These are phyloP conservation scores for Metridium senile DNA, from an alignment of 92 coral and sea anemone species.

Conservation along the genomic window DNA sequence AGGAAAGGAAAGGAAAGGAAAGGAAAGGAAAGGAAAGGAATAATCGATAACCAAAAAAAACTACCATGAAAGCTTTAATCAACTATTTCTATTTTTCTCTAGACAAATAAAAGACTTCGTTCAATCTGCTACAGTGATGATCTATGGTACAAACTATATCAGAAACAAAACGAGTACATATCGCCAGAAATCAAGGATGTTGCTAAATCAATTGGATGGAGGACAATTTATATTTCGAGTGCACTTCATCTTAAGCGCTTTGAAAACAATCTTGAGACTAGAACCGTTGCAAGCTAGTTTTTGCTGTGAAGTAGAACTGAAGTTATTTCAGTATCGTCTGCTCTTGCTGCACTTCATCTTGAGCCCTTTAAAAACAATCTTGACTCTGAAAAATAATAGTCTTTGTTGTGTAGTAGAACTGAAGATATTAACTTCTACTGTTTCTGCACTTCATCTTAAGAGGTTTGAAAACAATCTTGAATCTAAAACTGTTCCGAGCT, in stretches of 20 bases:
- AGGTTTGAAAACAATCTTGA: slow-evolving; percentile 3
- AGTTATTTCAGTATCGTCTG: not conserved
- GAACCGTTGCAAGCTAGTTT: not conserved
- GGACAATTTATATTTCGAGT: slow-evolving; percentile 17
- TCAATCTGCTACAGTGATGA: slow-evolving; percentile 25
- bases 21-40: not conserved
- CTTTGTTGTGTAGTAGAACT: too few species aligned
- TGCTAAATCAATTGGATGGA: slow-evolving; percentile 23
- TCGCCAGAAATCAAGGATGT: slow-evolving; percentile 13
- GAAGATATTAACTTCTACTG: too few species aligned
- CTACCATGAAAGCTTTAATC: too few species aligned
- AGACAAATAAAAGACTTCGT: slow-evolving; percentile 24
- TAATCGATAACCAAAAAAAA: too few species aligned
- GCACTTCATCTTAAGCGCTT: slow-evolving; percentile 20
- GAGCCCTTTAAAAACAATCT: too few species aligned
- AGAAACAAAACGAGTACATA: slow-evolving; percentile 1
- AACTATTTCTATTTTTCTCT: too few species aligned
- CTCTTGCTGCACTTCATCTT: too few species aligned
- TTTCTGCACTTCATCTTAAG: slow-evolving; percentile 3
- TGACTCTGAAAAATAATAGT: too few species aligned
- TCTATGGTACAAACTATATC: slow-evolving; percentile 13
- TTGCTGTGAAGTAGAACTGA: not conserved
- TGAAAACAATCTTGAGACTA: not conserved
- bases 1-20: not conserved
- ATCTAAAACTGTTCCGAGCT: not conserved